These are phyloP conservation scores for Clanis bilineata DNA, from an alignment of 2,888 invertebrate species.

Conservation along the genomic window DNA sequence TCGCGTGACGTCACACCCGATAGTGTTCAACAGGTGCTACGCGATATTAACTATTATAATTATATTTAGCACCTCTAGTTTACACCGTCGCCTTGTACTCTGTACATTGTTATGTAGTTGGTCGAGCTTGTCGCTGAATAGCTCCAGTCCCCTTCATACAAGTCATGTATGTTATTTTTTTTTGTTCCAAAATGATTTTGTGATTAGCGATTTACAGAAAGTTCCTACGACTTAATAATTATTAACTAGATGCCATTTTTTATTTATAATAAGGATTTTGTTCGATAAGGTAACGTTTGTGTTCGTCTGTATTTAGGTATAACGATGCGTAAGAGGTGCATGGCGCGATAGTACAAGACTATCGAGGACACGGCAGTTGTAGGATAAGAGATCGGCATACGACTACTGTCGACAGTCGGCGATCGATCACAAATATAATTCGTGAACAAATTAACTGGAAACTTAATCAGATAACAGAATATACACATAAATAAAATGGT, in stretches of 20 bases:
- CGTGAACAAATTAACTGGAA: constrained; percentile 20
- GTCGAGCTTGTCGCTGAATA: not conserved
- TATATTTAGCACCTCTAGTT: constrained; percentile 2
- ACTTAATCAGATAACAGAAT: constrained; percentile 24
- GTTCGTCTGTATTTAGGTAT: constrained; percentile 17
- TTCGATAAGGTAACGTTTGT: constrained; percentile 18
- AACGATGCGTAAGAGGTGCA: not conserved
- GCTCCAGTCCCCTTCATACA: not conserved
- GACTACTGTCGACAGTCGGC: not conserved
- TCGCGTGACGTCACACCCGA: constrained; percentile 22
- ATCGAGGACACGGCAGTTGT: not conserved
- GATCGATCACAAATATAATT: not conserved
- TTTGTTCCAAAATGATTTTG: constrained; percentile 40
- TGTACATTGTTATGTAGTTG: not conserved
- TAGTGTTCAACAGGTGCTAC: constrained; percentile 55
- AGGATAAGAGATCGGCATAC: constrained; percentile 27
- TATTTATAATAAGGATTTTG: constrained; percentile 9
- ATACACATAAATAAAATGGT: constrained; percentile 33
- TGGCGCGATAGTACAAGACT: not conserved
- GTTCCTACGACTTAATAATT: constrained; percentile 74
- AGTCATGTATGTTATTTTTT: constrained; percentile 15
- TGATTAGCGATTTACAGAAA: constrained; percentile 61
- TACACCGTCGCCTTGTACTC: not conserved
- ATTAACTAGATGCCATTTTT: constrained; percentile 68
- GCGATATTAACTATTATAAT: not conserved